phyloP scores from a whole-genome alignment of 2,797 vertebrate genomes.

The Brotula barbata region DNA sequence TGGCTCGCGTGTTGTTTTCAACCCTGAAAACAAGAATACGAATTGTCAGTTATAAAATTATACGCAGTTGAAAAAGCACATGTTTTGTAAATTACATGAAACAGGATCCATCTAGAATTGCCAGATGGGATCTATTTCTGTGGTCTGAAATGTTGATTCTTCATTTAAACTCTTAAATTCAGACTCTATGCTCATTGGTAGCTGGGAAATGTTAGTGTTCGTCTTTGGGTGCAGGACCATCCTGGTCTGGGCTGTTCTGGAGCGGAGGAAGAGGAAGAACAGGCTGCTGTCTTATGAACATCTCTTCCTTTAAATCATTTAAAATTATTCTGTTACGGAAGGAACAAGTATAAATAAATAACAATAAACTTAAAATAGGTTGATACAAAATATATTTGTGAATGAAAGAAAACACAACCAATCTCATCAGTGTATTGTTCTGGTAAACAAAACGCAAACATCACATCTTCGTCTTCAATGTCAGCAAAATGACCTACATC shows the following conservation, averaged over 20 bases:
- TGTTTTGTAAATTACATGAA: conserved; percentile 24
- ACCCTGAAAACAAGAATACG: conserved; percentile 19
- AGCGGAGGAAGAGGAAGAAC: conserved; percentile 40
- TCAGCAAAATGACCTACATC: no score
- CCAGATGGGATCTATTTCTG: conserved; percentile 31
- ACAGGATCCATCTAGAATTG: conserved; percentile 12
- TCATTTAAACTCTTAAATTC: conserved; percentile 4
- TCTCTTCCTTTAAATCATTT: no score
- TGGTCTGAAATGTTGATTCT: conserved; percentile 31
- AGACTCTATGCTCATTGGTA: conserved; percentile 11
- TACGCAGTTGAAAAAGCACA: conserved; percentile 11
- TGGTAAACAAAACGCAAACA: no score
- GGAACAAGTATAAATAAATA: no score
- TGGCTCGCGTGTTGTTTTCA: conserved; percentile 21
- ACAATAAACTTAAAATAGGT: no score
- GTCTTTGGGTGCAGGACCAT: conserved; percentile 8
- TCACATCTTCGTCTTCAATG: no score
- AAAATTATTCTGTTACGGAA: no score
- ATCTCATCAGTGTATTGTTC: no score
- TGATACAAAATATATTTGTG: no score
- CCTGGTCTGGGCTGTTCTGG: conserved; percentile 3
- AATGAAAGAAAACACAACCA: no score
- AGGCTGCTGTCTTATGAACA: no score
- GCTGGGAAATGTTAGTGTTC: conserved; percentile 12
- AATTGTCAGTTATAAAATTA: conserved; percentile 21